Evolutionary conservation across 2,113 vertebrate species (phyloP), one percentile per base, ranked within the genome.

Genomic region (Mesoclemmys tuberculata): DNA sequence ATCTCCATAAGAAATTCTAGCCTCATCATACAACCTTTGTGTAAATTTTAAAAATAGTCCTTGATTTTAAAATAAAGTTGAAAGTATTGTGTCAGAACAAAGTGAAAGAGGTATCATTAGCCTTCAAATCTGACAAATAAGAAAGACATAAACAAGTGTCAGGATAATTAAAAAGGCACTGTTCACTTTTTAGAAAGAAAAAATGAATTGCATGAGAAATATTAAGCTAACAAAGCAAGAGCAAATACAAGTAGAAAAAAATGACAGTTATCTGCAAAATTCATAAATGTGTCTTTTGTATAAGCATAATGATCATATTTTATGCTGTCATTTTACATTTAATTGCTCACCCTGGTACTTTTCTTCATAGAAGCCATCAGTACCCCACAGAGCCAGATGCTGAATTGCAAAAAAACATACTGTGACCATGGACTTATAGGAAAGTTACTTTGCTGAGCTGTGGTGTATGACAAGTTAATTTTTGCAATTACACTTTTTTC

Each of bases 231-330:
- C 97, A 98, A 99, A 98, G 98, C 97, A 98, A 97, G 98, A 98
- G 98, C 98, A 98, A 99, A 98, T 98, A 98, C 94, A 97, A 98
- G 98, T 95, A 97, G 96, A 97, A 98, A 98, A 96, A 99, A 99
- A 98, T 99, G 98, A 98, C 98, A 99, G 98, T 98, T 98, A 99
- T 99, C 98, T 99, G 98, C 98, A 99, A 99, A 98, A 99, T 98
- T 99, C 98, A 98, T 99, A 99, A 99, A 99, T 98, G 98, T 99
- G 98, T 98, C 99, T 99, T 99, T 99, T 98, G 98, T 98, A 97
- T 97, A 98, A 99, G 98, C 95, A 97, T 98, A 99, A 99, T 99
- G 98, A 99, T 98, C 99, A 98, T 99, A 99, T 99, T 98, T 98
- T 98, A 98, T 98, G 97, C 98, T 98, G 98, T 98, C 98, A 98